These are phyloP conservation scores for Carpatolechia fugitivella DNA, from an alignment of 2,888 invertebrate genomes.

Conservation along the genomic window DNA sequence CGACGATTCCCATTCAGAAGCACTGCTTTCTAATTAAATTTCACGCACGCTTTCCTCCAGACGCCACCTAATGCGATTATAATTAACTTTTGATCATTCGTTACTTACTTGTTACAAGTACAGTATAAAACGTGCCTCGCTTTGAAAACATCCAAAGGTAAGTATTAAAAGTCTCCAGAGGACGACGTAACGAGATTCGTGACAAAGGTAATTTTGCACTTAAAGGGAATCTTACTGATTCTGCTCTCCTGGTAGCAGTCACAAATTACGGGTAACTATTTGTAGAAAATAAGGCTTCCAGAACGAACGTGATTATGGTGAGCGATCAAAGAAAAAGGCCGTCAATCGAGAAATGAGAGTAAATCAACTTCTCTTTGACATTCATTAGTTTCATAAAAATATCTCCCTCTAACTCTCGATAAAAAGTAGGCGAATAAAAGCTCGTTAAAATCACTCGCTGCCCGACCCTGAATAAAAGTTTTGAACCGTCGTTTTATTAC, in stretches of 20 bases:
- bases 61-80: conserved; percentile 60
- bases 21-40: conserved; percentile 62
- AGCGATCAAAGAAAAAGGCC: conserved; percentile 18
- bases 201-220: conserved; percentile 14
- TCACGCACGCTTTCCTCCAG: conserved; percentile 61
- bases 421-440: conserved; percentile 58
- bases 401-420: conserved; percentile 39
- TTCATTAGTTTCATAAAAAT: conserved; percentile 68
- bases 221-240: conserved; percentile 6
- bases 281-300: conserved; percentile 18
- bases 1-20: conserved; percentile 51
- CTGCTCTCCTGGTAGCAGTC: not conserved
- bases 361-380: conserved; percentile 61
- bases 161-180: conserved; percentile 1
- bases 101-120: conserved; percentile 25
- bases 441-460: conserved; percentile 69
- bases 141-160: not conserved
- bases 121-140: conserved; percentile 26
- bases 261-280: conserved; percentile 11
- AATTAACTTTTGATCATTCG: conserved; percentile 56
- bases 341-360: conserved; percentile 37
- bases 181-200: conserved; percentile 7
- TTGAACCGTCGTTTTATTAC: conserved; percentile 45
- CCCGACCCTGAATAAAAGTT: conserved; percentile 62
- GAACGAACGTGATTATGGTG: conserved; percentile 18